Percentiles rank a stretch among this genome's conserved stretches.
phyloP scores from a whole-genome alignment of 1,140 invertebrate species.

The Pseudachorutes palmiensis region DNA sequence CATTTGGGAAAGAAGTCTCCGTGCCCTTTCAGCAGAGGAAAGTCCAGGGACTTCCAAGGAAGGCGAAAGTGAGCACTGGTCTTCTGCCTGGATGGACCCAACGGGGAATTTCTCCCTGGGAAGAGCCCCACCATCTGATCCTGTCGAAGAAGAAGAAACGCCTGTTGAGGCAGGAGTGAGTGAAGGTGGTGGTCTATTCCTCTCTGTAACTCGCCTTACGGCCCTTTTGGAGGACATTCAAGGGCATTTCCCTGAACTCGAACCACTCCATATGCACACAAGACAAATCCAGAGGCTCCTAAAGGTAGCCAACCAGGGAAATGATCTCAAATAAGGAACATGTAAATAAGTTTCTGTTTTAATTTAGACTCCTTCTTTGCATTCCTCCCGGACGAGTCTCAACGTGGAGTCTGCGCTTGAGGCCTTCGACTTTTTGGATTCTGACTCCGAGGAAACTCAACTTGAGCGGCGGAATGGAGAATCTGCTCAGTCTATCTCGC shows the following conservation, averaged over 20 bases:
- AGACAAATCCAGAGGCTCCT: slow-evolving; percentile 43
- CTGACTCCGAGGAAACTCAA: no score
- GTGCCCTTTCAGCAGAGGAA: slow-evolving; percentile 11
- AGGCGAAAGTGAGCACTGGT: background rate
- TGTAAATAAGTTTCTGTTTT: background rate
- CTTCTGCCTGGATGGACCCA: background rate
- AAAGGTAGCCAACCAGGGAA: slow-evolving; percentile 36
- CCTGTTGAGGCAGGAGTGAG: background rate
- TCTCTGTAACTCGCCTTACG: background rate
- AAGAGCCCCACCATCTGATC: background rate
- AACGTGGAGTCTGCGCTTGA: slow-evolving; percentile 50
- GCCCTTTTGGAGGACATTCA: slow-evolving; percentile 46
- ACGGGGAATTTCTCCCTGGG: slow-evolving; percentile 18
- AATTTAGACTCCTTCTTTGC: background rate
- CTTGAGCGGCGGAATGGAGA: no score
- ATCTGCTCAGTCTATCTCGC: no score
- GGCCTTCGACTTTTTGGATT: slow-evolving; percentile 51
- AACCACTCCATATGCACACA: slow-evolving; percentile 44
- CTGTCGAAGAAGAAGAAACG: background rate
- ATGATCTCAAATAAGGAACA: background rate
- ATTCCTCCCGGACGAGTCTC: slow-evolving; percentile 32
- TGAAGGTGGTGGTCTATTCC: background rate
- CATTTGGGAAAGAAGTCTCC: background rate
- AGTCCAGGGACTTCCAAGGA: background rate
- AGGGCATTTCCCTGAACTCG: slow-evolving; percentile 47